phyloP scores from a whole-genome alignment of 2,113 vertebrate genomes.

The Acinonyx jubatus region DNA sequence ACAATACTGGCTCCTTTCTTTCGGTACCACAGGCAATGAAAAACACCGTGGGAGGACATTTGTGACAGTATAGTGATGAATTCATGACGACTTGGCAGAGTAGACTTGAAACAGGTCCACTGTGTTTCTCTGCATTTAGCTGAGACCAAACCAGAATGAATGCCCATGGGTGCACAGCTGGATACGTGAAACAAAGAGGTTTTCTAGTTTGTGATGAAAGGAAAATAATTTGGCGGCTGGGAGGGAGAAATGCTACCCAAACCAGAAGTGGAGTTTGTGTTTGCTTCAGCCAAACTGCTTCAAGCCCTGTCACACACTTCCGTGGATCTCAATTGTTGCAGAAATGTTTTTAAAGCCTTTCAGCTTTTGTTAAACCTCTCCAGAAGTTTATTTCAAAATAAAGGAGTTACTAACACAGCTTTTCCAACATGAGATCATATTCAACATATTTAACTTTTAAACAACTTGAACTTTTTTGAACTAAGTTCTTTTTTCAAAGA shows the following conservation, averaged over 20 bases:
- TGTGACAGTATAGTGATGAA: conserved; percentile 52
- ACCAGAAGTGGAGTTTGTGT: conserved; percentile 50
- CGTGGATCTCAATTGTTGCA: neutral
- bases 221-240: conserved; percentile 47
- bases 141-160: neutral
- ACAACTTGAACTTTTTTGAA: neutral
- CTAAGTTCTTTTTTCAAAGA: neutral
- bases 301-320: neutral
- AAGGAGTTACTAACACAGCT: neutral
- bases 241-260: neutral
- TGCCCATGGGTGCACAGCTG: conserved; percentile 30
- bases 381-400: conserved; percentile 41
- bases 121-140: conserved; percentile 27
- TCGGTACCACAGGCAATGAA: conserved; percentile 11
- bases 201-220: conserved; percentile 63
- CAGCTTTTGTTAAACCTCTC: neutral
- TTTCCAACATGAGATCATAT: neutral
- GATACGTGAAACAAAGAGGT: conserved; percentile 34
- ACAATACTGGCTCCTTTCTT: conserved; percentile 55
- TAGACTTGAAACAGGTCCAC: conserved; percentile 17
- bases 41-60: conserved; percentile 39
- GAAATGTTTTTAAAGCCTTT: conserved; percentile 22
- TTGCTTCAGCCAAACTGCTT: conserved; percentile 51
- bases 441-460: neutral
- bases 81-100: neutral